Conservation (phyloP, 2,113 vertebrate genomes). For the Egretta garzetta region DNA sequence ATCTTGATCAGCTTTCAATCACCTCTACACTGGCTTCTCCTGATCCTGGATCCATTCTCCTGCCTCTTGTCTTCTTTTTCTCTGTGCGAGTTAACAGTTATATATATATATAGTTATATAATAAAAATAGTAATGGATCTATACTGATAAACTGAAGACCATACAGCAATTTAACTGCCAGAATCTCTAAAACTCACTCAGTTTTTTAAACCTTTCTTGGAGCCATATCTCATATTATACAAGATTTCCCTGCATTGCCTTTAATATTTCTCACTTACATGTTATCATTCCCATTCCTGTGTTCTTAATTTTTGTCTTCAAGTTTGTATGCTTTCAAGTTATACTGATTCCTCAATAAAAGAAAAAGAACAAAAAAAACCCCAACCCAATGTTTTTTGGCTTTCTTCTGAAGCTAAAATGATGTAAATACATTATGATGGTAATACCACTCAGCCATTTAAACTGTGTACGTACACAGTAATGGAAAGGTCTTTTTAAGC, state of each 20-base stretch:
- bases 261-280: background rate
- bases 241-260: background rate
- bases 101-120: background rate
- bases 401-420: background rate
- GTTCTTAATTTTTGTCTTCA: background rate
- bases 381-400: too few species aligned
- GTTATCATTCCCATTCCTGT: background rate
- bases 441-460: background rate
- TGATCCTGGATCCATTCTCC: background rate
- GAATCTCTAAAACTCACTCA: background rate
- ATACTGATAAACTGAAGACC: background rate
- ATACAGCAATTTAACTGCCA: background rate
- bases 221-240: background rate
- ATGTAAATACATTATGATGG: background rate
- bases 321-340: background rate
- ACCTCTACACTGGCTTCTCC: background rate
- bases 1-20: background rate
- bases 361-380: background rate
- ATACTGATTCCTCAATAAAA: background rate
- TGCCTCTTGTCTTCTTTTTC: background rate
- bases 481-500: background rate
- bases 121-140: background rate
- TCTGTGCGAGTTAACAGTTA: background rate
- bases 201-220: background rate
- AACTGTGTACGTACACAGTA: background rate